Conservation (phyloP, 1,140 invertebrate species). For the Cotesia glomerata region DNA sequence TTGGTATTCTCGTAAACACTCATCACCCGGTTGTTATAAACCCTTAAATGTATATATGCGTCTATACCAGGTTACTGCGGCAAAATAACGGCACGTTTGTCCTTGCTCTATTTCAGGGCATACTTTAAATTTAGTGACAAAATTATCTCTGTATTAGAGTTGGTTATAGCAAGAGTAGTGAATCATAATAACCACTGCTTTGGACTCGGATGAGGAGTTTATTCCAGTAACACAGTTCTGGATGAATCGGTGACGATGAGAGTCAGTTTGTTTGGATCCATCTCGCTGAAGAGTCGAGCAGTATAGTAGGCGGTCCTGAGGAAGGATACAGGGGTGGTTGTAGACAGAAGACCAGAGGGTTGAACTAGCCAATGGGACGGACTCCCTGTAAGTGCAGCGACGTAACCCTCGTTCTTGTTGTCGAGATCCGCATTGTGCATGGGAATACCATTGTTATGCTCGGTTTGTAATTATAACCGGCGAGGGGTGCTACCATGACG, state of each 20-base stretch:
- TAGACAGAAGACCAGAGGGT: constrained; percentile 19
- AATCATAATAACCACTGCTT: constrained; percentile 35
- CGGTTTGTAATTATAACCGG: background rate
- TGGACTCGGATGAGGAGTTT: constrained; percentile 33
- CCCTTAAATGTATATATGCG: no score
- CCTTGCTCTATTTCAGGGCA: no score
- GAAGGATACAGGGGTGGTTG: constrained; percentile 38
- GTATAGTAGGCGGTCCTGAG: constrained; percentile 37
- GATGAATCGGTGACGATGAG: constrained; percentile 23
- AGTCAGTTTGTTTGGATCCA: constrained; percentile 50
- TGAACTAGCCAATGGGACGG: constrained; percentile 35
- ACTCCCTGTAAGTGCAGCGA: background rate
- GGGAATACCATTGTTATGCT: background rate
- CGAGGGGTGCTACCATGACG: background rate
- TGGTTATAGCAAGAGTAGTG: background rate
- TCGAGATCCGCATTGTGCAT: no score
- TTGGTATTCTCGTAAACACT: no score
- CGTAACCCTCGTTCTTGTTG: constrained; percentile 16
- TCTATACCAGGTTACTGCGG: no score
- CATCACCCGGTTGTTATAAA: no score
- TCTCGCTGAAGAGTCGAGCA: constrained; percentile 42
- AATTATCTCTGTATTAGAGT: no score
- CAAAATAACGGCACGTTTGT: no score
- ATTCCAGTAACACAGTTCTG: constrained; percentile 56
- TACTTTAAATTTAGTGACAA: no score